Evolutionary conservation across 1,140 invertebrate species (phyloP), one percentile per base, ranked within the genome.

Genomic region (Drosophila dunni): DNA sequence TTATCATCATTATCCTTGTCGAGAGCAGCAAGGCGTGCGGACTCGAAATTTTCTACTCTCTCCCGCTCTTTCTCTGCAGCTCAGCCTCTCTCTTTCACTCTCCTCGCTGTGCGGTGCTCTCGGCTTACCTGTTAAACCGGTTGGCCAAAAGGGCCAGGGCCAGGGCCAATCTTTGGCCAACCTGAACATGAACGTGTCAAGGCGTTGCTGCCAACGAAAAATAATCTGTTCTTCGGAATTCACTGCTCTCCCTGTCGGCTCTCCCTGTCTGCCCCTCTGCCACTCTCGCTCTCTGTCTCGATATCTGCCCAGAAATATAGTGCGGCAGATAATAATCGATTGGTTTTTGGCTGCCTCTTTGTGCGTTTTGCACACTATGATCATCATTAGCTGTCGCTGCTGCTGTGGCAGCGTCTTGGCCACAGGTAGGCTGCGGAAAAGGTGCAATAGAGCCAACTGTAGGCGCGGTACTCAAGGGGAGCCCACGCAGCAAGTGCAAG

Each of bases 281-380:
- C 13, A 6, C 51, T 13, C 33, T 15, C 29, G 17, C n/a, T 66
- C 29, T 38, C n/a, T 8, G 42, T 36, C 57, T 54, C 24, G 57
- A n/a, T 45, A 46, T 44, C 34, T 10, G 48, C 24, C 17, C 57
- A 60, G 61, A 75, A 66, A 79, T 88, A 86, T 86, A 80, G 75
- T 83, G 84, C 77, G 75, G 69, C 70, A 89, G 81, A 88, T 88
- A 89, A 88, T 88, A 88, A 88, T 88, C 83, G 83, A 89, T 88
- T 84, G 77, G 80, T 75, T 89, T 88, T 89, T 75, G 84, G 82
- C 79, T 77, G 84, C 61, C 57, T 86, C 83, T 79, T 72, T 58
- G 61, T 76, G 82, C 79, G 67, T 74, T 53, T 85, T 70, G 76
- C 83, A 75, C 75, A 89, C 83, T 89, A 82, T 86, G 83, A 86